These are phyloP conservation scores for Trachelus troglodyta DNA, from an alignment of 2,888 invertebrate genomes.

Conservation along the genomic window DNA sequence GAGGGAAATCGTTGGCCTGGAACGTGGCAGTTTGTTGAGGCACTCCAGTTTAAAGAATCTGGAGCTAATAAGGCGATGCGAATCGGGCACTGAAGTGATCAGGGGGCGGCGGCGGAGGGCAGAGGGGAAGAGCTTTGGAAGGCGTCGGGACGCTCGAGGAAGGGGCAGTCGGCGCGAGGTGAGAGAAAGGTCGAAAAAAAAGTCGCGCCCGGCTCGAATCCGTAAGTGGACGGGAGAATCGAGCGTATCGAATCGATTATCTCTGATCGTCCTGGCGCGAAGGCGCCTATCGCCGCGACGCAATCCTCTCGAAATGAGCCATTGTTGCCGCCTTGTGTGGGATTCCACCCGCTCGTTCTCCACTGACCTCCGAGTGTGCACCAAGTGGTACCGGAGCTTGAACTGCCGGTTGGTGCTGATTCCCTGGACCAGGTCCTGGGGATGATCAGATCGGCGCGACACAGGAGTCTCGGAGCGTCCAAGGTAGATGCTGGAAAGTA, in stretches of 20 bases:
- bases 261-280: slow-evolving; percentile 44
- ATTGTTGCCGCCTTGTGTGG: slow-evolving; percentile 10
- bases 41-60: slow-evolving; percentile 30
- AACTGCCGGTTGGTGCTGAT: background rate
- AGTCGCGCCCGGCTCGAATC: slow-evolving; percentile 49
- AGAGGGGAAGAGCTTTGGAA: slow-evolving; percentile 8
- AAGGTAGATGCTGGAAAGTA: slow-evolving; percentile 1
- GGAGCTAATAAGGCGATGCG: slow-evolving; percentile 48
- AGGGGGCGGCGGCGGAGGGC: slow-evolving; percentile 13
- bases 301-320: slow-evolving; percentile 11
- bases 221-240: slow-evolving; percentile 56
- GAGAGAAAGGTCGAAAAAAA: slow-evolving; percentile 27
- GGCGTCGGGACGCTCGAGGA: slow-evolving; percentile 5
- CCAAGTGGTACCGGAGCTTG: background rate
- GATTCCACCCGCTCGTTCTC: background rate
- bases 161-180: background rate
- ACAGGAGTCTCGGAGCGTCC: background rate
- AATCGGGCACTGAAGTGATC: slow-evolving; percentile 32
- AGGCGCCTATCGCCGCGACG: slow-evolving; percentile 25
- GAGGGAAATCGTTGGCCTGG: background rate
- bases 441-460: background rate
- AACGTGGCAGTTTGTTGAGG: background rate
- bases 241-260: slow-evolving; percentile 53
- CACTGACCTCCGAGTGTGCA: background rate
- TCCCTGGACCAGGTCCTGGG: background rate